Conservation (phyloP, 2,888 invertebrate species). For the Lycaena phlaeas region DNA sequence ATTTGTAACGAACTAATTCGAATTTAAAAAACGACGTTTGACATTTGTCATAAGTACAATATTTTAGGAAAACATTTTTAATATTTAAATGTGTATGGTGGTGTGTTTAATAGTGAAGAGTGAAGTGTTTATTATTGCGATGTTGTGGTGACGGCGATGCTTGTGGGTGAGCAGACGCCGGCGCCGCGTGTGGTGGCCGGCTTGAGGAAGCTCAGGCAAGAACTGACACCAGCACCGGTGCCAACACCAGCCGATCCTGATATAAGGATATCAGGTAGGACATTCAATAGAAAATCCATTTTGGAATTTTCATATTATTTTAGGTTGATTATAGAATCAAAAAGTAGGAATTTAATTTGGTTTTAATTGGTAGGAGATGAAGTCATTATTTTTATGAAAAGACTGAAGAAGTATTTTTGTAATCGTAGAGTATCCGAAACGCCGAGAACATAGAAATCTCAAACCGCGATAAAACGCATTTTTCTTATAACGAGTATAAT, state of each 20-base stretch:
- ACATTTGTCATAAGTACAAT: slow-evolving; percentile 13
- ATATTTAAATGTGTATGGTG: slow-evolving; percentile 19
- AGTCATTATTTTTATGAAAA: too few species aligned
- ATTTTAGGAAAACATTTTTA: slow-evolving; percentile 6
- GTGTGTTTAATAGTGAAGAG: slow-evolving; percentile 30
- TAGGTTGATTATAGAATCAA: too few species aligned
- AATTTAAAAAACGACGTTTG: slow-evolving; percentile 49
- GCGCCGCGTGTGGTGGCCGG: slow-evolving; percentile 70
- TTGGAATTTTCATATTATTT: too few species aligned
- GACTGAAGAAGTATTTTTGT: too few species aligned
- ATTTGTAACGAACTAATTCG: slow-evolving; percentile 57
- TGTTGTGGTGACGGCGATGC: slow-evolving; percentile 59
- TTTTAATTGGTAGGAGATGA: too few species aligned
- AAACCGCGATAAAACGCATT: too few species aligned
- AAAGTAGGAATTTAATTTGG: too few species aligned
- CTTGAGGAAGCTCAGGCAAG: slow-evolving; percentile 59
- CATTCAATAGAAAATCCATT: not conserved
- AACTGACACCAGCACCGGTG: slow-evolving; percentile 58
- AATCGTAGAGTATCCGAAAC: too few species aligned
- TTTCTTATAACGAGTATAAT: too few species aligned
- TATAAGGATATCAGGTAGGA: slow-evolving; percentile 62
- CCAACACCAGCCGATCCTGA: slow-evolving; percentile 57
- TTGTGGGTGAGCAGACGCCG: slow-evolving; percentile 66
- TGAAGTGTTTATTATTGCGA: slow-evolving; percentile 42
- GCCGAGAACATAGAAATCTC: too few species aligned